Evolutionary conservation across 2,888 invertebrate genomes (phyloP).

Genomic region (Drosophila greeni): DNA sequence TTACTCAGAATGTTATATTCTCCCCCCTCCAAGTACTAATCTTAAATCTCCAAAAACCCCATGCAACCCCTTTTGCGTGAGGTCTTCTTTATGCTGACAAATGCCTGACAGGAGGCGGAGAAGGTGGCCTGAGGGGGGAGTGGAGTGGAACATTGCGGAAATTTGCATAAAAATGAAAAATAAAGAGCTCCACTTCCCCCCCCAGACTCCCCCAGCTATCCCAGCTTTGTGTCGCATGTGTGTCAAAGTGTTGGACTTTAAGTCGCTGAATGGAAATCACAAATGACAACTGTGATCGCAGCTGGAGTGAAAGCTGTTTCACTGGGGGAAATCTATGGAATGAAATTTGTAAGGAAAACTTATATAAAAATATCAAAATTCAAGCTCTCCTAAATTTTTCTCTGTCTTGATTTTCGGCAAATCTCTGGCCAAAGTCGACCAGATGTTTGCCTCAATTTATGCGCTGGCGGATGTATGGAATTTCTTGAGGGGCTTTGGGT

Average conservation of each 20-base stretch:
- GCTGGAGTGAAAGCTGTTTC: neutral
- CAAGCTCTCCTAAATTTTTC: neutral
- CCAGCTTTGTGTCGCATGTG: conserved; percentile 34
- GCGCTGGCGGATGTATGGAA: conserved; percentile 40
- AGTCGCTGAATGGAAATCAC: conserved; percentile 13
- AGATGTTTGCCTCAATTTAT: conserved; percentile 43
- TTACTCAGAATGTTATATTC: conserved; percentile 50
- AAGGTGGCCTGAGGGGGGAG: conserved; percentile 16
- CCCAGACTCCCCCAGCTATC: conserved; percentile 1
- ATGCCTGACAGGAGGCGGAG: conserved; percentile 39
- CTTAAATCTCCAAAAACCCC: neutral
- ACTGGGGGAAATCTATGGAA: neutral
- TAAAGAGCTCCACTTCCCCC: conserved; percentile 15
- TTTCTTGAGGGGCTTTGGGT: conserved; percentile 12
- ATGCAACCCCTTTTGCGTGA: conserved; percentile 8
- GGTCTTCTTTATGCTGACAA: conserved; percentile 53
- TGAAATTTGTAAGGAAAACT: neutral
- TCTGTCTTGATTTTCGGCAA: conserved; percentile 1
- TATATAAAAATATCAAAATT: too few relatives aligned
- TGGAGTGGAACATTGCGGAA: conserved; percentile 48
- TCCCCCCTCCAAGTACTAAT: neutral
- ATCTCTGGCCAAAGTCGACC: neutral
- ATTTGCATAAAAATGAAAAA: conserved; percentile 57
- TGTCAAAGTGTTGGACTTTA: conserved; percentile 39
- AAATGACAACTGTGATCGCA: conserved; percentile 11